Percentiles rank a stretch among this genome's conserved stretches.
Conservation (phyloP, 2,888 invertebrate genomes). For the Eucriotettix oculatus region DNA sequence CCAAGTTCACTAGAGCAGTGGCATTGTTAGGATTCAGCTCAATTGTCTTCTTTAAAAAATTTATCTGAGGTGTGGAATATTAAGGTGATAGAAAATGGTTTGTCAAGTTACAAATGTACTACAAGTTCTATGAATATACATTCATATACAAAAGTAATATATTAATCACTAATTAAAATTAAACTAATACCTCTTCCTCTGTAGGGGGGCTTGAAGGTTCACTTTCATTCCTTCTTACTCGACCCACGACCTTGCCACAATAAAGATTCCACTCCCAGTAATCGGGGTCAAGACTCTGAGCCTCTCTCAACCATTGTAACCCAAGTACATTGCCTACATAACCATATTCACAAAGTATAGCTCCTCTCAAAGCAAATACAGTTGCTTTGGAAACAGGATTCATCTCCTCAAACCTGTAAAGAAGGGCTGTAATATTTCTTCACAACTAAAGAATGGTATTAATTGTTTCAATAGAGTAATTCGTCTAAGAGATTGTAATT, state of each 20-base stretch:
- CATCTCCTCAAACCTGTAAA: no score
- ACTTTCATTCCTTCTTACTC: background rate
- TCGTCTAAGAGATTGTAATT: no score
- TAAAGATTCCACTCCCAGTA: slow-evolving; percentile 9
- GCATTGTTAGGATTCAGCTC: slow-evolving; percentile 5
- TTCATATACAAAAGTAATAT: no score
- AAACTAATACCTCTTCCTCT: slow-evolving; percentile 2
- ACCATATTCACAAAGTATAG: slow-evolving; percentile 7
- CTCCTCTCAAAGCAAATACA: slow-evolving; percentile 4
- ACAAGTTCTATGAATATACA: no score
- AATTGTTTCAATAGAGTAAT: no score
- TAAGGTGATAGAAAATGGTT: no score
- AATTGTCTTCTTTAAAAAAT: slow-evolving; percentile 4
- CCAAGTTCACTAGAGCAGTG: slow-evolving; percentile 7
- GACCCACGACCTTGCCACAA: slow-evolving; percentile 6
- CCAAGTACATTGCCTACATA: slow-evolving; percentile 4
- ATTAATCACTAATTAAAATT: no score
- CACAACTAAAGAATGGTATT: no score
- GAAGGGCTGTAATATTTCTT: no score
- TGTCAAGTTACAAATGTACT: no score
- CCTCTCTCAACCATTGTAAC: background rate
- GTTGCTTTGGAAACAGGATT: slow-evolving; percentile 1
- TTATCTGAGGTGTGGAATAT: background rate
- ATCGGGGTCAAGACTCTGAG: slow-evolving; percentile 6
- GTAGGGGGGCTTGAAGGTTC: background rate